Base-by-base conservation (phyloP, 2,888 invertebrate genomes). In the Erynnis tages region DNA sequence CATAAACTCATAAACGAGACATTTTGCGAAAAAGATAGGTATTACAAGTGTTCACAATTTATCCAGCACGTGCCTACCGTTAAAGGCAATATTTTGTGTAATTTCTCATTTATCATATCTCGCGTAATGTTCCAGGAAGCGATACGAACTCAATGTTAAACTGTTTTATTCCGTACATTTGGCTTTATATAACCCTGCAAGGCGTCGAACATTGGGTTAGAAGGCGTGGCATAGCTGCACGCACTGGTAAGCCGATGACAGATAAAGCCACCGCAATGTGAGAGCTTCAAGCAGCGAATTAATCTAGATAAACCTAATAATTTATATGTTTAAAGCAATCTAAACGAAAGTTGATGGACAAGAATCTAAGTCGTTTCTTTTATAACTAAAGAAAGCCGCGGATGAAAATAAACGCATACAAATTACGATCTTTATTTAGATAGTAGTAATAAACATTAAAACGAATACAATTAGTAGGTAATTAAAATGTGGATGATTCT, bases 171-270 rank as follows among this genome's bases (percentile, higher is more conserved):
- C 23, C 11, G 35, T 23, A 11, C 10, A 21, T 34, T 27, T 34
- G 14, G 23, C 17, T 35, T 46, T 35, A 46, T 47, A 29, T 37
- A 48, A 40, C 30, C 3, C 21, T 30, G 13, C 14, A 13, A 23
- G 47, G 40, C 40, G 30, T 23, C 40, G 27, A 43, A 43, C 50
- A 50, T 41, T 11, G 27, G 67, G 65, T 67, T 60, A 67, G 65
- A 62, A 58, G 41, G 70, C 68, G 71, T 62, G 69, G 67, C 65
- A 59, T 57, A 54, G 44, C 38, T 59, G 67, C 69, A 66, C 70
- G 70, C 69, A 69, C 60, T 44, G 50, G 16, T 55, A 50, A 45
- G 19, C 53, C 60, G 72, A 69, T 69, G 63, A 59, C 65, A 65
- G 72, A 72, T 69, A 66, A 63, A 62, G 53, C 54, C 58, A 59